phyloP scores from a whole-genome alignment of 2,797 vertebrate species.

The Rhodeus uyekii region DNA sequence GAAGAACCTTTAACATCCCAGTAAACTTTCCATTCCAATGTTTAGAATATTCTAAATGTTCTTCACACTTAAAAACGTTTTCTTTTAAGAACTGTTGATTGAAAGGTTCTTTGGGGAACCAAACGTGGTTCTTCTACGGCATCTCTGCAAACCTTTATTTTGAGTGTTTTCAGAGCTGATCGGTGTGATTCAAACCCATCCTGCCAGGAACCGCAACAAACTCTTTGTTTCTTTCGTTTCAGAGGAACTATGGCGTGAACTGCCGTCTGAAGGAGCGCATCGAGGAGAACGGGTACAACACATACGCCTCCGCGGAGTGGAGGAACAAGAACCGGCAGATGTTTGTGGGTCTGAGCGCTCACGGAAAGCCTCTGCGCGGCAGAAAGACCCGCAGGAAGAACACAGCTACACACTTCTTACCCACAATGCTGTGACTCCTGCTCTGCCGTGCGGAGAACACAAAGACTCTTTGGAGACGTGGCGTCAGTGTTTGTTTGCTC shows the following conservation, averaged over 20 bases:
- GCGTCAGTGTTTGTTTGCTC: slow-evolving; percentile 4
- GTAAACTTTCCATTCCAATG: no score
- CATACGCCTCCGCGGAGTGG: slow-evolving; percentile 92
- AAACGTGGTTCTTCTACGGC: no score
- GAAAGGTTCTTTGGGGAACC: no score
- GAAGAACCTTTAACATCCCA: no score
- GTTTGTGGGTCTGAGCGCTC: slow-evolving; percentile 93
- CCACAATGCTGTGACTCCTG: slow-evolving; percentile 80
- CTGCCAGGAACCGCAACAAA: background rate
- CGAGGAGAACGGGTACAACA: slow-evolving; percentile 98
- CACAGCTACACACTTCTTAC: slow-evolving; percentile 93
- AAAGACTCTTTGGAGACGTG: no score
- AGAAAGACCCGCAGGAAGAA: slow-evolving; percentile 93
- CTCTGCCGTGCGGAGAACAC: background rate
- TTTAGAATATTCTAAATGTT: no score
- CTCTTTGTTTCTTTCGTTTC: slow-evolving; percentile 50
- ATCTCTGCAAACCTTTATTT: no score
- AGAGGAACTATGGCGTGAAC: slow-evolving; percentile 90
- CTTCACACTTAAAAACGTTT: no score
- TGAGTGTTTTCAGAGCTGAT: no score
- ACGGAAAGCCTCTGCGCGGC: slow-evolving; percentile 87
- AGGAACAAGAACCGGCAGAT: slow-evolving; percentile 92
- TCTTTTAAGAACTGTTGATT: no score
- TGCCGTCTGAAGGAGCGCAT: slow-evolving; percentile 95
- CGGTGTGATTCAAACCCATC: no score